Conservation (phyloP, 2,888 invertebrate genomes). For the Oxyscelio sp. region DNA sequence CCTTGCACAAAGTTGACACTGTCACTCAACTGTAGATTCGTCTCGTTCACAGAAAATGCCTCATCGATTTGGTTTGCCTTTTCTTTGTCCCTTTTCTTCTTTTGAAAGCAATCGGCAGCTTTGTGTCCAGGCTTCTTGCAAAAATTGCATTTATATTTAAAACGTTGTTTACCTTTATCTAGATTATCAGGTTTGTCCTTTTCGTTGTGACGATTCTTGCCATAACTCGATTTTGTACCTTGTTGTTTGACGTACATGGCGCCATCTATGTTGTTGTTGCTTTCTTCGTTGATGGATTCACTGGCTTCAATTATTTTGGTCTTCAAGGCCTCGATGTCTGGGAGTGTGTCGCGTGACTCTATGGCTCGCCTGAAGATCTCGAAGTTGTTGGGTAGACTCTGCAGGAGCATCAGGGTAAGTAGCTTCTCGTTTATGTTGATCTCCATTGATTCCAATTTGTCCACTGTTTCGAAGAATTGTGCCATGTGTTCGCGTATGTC, state of each 20-base stretch:
- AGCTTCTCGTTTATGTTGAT: conserved; percentile 61
- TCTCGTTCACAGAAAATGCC: not conserved
- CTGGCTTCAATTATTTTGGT: conserved; percentile 72
- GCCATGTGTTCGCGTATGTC: conserved; percentile 60
- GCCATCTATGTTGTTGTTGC: not conserved
- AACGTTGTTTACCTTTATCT: not conserved
- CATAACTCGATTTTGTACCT: not conserved
- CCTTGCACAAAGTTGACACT: not conserved
- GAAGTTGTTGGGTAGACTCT: conserved; percentile 65
- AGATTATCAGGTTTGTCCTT: not conserved
- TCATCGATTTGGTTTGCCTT: conserved; percentile 28
- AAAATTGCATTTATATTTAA: not conserved
- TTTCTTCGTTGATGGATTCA: conserved; percentile 41
- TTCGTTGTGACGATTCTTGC: not conserved
- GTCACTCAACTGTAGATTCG: not conserved
- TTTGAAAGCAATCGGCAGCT: not conserved
- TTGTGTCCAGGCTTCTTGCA: conserved; percentile 14
- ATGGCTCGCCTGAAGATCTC: conserved; percentile 76
- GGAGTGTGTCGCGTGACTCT: conserved; percentile 73
- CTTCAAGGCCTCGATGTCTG: conserved; percentile 63
- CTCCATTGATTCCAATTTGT: conserved; percentile 69
- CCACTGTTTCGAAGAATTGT: conserved; percentile 69
- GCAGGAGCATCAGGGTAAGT: conserved; percentile 54
- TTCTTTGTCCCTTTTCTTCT: not conserved
- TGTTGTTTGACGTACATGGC: conserved; percentile 14